Evolutionary conservation across 2,888 invertebrate genomes (phyloP).

Genomic region (Hofmannophila pseudospretella): DNA sequence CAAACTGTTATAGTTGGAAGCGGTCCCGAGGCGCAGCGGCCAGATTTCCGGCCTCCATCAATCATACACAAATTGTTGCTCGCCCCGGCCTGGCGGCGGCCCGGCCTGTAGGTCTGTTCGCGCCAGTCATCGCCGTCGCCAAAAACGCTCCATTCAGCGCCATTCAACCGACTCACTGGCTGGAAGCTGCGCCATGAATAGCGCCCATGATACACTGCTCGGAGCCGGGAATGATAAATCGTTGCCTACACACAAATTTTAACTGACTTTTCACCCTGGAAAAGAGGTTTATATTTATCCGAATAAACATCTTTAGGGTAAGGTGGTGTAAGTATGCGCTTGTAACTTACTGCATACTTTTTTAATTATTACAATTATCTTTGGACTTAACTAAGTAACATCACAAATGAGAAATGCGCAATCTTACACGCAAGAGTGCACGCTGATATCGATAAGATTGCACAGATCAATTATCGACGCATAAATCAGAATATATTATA

Average conservation of each 20-base stretch:
- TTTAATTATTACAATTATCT: too few species aligned
- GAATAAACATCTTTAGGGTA: too few species aligned
- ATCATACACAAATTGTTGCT: conserved; percentile 57
- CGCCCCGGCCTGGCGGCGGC: conserved; percentile 14
- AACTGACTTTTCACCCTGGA: too few species aligned
- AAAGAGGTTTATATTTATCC: too few species aligned
- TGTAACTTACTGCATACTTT: too few species aligned
- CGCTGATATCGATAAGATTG: too few species aligned
- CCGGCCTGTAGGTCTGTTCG: conserved; percentile 49
- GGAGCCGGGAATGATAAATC: conserved; percentile 16
- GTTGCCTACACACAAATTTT: not conserved
- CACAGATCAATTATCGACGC: too few species aligned
- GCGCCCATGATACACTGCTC: conserved; percentile 14
- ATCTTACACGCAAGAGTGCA: too few species aligned
- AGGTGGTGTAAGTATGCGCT: too few species aligned
- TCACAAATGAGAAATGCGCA: too few species aligned
- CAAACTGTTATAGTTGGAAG: conserved; percentile 38
- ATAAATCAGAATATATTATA: too few species aligned
- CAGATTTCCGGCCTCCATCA: conserved; percentile 41
- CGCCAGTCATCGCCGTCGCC: conserved; percentile 54
- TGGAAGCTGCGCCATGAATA: conserved; percentile 12
- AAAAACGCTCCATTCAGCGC: conserved; percentile 24
- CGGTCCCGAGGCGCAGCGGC: conserved; percentile 38
- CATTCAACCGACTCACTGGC: conserved; percentile 20
- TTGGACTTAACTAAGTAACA: too few species aligned